Base-by-base conservation (phyloP, 2,113 vertebrate genomes). In the Caranx melampygus region DNA sequence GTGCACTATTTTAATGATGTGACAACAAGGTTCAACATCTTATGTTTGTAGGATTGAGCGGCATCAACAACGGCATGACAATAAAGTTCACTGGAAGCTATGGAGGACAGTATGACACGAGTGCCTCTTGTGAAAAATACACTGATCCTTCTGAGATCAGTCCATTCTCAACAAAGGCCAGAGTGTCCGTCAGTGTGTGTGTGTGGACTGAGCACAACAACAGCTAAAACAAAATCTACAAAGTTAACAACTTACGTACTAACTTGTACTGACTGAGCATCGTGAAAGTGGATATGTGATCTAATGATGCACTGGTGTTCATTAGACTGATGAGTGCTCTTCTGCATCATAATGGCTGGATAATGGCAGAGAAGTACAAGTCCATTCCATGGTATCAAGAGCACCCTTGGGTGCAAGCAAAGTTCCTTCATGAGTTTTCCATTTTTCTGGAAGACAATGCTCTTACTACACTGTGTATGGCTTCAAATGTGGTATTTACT, bases 341-440 rank as follows among this genome's bases (percentile, higher is more conserved):
- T 69, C 47, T 86, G 66, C 64, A 70, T 67, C 3, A 12, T 83
- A 71, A 87, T 89, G 54, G 70, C 58, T 33, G 47, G 18, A 72
- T 78, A 79, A 89, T 87, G 72, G 64, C 62, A 73, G 59, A 78
- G 64, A 33, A 84, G 69, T 69, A 47, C 42, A 78, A 83, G 80
- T 83, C 78, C 71, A 83, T 81, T 79, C 63, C 65, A 33, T 47
- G 33, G 58, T 35, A 69, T 61, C 59, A 80, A 85, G 52, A 79
- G 87, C 81, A 86, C 84, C 79, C 74, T 7, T 31, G 84, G 81
- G 87, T 84, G 60, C 55, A 76, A 74, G 58, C 58, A 71, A 55
- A 18, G 47, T 65, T 75, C n/a, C 74, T 20, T 61, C 42, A 66
- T 64, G 16, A 62, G 66, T 26, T 69, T 42, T 47, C 66, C 55